Conservation (phyloP, 2,888 invertebrate species). For the Macrosoma leucophasiata region DNA sequence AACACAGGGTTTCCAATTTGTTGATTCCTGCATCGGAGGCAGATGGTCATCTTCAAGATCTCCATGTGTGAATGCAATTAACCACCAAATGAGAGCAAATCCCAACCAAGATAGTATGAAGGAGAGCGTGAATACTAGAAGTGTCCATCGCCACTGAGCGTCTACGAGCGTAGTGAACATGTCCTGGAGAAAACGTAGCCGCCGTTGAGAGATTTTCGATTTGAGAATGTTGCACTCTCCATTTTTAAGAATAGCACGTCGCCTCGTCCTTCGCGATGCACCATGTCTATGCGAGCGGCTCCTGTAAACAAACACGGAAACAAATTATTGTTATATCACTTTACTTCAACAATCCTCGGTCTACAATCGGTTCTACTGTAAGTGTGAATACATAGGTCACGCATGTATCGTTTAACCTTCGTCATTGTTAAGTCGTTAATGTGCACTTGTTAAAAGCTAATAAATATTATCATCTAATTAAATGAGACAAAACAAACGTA, state of each 20-base stretch:
- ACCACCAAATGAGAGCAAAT: slow-evolving; percentile 91
- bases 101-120: slow-evolving; percentile 91
- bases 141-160: slow-evolving; percentile 94
- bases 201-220: slow-evolving; percentile 87
- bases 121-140: slow-evolving; percentile 88
- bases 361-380: slow-evolving; percentile 39
- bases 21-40: slow-evolving; percentile 59
- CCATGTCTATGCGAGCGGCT: slow-evolving; percentile 81
- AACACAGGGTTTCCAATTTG: slow-evolving; percentile 87
- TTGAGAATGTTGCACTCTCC: slow-evolving; percentile 97
- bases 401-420: slow-evolving; percentile 56
- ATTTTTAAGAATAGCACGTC: slow-evolving; percentile 94
- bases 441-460: slow-evolving; percentile 38
- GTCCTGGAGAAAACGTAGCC: slow-evolving; percentile 85
- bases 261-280: slow-evolving; percentile 81
- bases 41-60: slow-evolving; percentile 82
- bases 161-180: slow-evolving; percentile 94
- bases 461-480: slow-evolving; percentile 40
- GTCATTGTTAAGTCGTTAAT: slow-evolving; percentile 59
- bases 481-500: slow-evolving; percentile 29
- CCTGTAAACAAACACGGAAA: slow-evolving; percentile 67
- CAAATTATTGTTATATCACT: slow-evolving; percentile 36
- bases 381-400: slow-evolving; percentile 58
- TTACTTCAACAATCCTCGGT: slow-evolving; percentile 38
- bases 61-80: slow-evolving; percentile 90